Percentiles rank a stretch among this genome's conserved stretches.
These are phyloP conservation scores for Meles meles DNA, from an alignment of 2,113 vertebrate genomes.

Conservation along the genomic window DNA sequence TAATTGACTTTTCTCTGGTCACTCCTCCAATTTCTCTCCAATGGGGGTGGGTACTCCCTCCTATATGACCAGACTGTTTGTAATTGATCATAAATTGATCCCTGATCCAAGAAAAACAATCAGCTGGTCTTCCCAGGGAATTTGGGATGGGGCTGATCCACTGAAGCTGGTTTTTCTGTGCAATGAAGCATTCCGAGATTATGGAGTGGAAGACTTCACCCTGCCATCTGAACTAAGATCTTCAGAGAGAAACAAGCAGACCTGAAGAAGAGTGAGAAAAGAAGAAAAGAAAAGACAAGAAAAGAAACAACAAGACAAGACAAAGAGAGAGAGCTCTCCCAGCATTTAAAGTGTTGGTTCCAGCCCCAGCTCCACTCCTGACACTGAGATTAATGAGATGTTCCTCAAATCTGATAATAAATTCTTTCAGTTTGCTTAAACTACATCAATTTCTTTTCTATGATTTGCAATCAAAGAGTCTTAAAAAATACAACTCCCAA, in stretches of 20 bases:
- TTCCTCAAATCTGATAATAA: not conserved
- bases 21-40: not conserved
- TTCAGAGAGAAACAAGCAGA: not conserved
- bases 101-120: not conserved
- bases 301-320: too few relatives aligned
- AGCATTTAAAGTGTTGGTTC: not conserved
- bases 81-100: not conserved
- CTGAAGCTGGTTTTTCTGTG: not conserved
- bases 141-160: not conserved
- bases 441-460: not conserved
- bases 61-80: not conserved
- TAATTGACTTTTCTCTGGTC: not conserved
- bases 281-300: too few relatives aligned
- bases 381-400: not conserved
- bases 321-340: not conserved
- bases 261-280: accelerated
- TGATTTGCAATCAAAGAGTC: not conserved
- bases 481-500: not conserved
- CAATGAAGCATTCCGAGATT: not conserved
- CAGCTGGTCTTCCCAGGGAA: not conserved
- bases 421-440: not conserved
- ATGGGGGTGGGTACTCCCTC: accelerated
- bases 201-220: not conserved
- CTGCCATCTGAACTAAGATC: not conserved
- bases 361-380: not conserved